Evolutionary conservation across 2,888 invertebrate species (phyloP).

Genomic region (Scaptomyza parva): DNA sequence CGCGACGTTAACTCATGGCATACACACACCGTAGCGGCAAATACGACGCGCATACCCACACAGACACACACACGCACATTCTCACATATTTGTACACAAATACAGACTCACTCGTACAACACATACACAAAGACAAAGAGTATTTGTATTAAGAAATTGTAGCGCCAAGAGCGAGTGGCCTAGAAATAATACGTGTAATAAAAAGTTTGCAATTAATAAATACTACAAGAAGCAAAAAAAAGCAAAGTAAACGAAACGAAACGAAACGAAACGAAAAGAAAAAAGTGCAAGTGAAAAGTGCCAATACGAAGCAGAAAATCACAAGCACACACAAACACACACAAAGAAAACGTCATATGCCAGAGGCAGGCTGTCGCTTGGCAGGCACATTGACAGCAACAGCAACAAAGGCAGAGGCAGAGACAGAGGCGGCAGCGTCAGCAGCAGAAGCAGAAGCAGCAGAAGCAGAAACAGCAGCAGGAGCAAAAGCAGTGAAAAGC

Average conservation of each 20-base stretch:
- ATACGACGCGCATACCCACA: constrained; percentile 33
- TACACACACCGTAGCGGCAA: constrained; percentile 63
- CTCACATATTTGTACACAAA: constrained; percentile 13
- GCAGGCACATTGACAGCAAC: constrained; percentile 60
- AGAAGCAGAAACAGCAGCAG: constrained; percentile 16
- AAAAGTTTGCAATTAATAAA: constrained; percentile 35
- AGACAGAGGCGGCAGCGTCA: constrained; percentile 9
- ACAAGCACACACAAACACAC: constrained; percentile 35
- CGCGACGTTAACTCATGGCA: constrained; percentile 79
- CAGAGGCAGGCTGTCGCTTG: constrained; percentile 71
- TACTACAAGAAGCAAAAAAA: constrained; percentile 24
- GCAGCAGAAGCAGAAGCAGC: constrained; percentile 18
- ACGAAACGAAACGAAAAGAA: constrained; percentile 12
- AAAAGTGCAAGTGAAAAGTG: constrained; percentile 76
- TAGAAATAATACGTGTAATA: constrained; percentile 46
- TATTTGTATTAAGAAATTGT: constrained; percentile 48
- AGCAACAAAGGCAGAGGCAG: constrained; percentile 48
- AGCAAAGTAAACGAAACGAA: constrained; percentile 2
- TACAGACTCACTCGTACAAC: constrained; percentile 21
- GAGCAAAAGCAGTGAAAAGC: constrained; percentile 56
- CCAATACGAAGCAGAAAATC: constrained; percentile 56
- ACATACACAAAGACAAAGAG: constrained; percentile 20
- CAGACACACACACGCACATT: constrained; percentile 28
- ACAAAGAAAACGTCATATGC: constrained; percentile 76
- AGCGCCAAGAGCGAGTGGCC: constrained; percentile 69